Evolutionary conservation across 2,113 vertebrate species (phyloP), one percentile per base, ranked within the genome.

Genomic region (Misgurnus mizolepis): DNA sequence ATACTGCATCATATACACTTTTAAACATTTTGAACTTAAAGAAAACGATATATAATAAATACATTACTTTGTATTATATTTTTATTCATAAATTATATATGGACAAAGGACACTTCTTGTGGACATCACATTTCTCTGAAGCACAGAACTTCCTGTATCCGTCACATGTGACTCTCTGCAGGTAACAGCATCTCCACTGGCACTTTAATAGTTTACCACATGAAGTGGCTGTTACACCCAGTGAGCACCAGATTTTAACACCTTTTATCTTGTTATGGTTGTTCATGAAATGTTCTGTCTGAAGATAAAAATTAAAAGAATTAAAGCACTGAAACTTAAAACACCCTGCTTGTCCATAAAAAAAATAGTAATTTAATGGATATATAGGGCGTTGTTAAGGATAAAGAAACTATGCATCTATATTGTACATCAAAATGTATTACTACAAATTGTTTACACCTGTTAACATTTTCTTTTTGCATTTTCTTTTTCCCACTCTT

Each of bases 201-300:
- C 90, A 87, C 80, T 86, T 64, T 79, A 85, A 50, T 90, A 50
- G 43, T 86, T 83, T 91, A 89, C 92, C 92, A 92, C 88, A 91
- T 93, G 92, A 91, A 93, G 92, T 89, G 91, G 90, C 92, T 93
- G 92, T 93, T 92, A 93, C 92, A 93, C 86, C 87, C 90, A 90
- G 92, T 70, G 87, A 90, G 90, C 90, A 89, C 91, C 90, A 49
- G 3, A 12, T 18, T 40, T 58, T 8, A 40, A 81, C 62, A 67
- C 78, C 8, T 27, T 27, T 10, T 14, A 15, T 83, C 68, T 82
- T 81, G 78, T 85, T 67, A 78, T 85, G 4, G 43, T 14, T 62
- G 64, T 12, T 34, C 15, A 27, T 6, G 1, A 18, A 5, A 47
- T 58, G 39, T 67, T 41, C 68, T 62, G 67, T 75, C 66, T 65